Percentiles rank a stretch among this genome's conserved stretches.
phyloP scores from a whole-genome alignment of 2,888 invertebrate species.

The Pandemis cinnamomeana region DNA sequence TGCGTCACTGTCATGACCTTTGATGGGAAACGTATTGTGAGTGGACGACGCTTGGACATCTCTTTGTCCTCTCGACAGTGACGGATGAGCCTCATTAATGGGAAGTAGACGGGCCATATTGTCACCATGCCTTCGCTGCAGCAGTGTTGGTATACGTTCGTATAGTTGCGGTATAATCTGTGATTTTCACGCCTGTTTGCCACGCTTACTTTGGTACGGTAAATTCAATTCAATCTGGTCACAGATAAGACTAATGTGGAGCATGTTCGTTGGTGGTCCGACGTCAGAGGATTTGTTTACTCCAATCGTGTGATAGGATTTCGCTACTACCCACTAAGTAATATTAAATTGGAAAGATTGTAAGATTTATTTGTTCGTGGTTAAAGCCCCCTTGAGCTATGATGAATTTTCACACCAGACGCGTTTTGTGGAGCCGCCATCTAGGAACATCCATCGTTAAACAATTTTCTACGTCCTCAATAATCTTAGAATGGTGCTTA shows the following conservation, averaged over 20 bases:
- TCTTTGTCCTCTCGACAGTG: constrained; percentile 60
- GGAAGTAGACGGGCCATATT: constrained; percentile 44
- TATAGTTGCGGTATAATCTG: constrained; percentile 50
- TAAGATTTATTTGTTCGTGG: too few species aligned
- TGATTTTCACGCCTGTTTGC: constrained; percentile 55
- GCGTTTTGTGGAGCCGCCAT: too few species aligned
- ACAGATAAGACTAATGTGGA: constrained; percentile 47
- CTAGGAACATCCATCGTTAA: too few species aligned
- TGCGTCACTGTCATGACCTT: constrained; percentile 41
- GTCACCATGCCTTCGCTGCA: constrained; percentile 48
- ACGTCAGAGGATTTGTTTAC: constrained; percentile 9
- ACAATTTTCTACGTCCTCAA: too few species aligned
- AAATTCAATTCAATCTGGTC: constrained; percentile 50
- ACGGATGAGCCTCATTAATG: constrained; percentile 58
- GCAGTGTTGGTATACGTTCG: constrained; percentile 41
- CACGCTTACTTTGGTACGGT: constrained; percentile 56
- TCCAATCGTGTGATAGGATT: constrained; percentile 1
- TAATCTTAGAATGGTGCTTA: too few species aligned
- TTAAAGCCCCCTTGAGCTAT: too few species aligned
- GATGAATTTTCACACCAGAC: too few species aligned
- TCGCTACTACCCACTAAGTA: not conserved
- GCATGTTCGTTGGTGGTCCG: constrained; percentile 56
- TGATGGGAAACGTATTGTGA: constrained; percentile 46
- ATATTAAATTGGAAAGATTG: too few species aligned
- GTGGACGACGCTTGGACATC: constrained; percentile 47